These are phyloP conservation scores for Pseudomyrmex cubaensis DNA, from an alignment of 1,140 invertebrate genomes.

Conservation along the genomic window DNA sequence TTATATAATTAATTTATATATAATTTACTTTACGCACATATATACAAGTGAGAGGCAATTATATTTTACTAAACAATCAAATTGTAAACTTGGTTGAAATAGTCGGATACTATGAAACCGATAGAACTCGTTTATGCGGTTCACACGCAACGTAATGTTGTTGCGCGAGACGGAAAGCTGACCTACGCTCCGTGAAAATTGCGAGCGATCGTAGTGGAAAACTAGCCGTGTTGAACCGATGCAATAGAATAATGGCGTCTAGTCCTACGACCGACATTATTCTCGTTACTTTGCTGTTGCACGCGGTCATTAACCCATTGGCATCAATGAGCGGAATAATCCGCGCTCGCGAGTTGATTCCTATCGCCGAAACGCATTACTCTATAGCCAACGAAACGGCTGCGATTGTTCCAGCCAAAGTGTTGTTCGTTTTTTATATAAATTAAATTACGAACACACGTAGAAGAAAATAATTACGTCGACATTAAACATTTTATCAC, in stretches of 20 bases:
- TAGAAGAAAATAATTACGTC: no score
- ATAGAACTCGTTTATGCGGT: not conserved
- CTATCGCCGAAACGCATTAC: constrained; percentile 24
- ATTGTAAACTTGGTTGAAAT: not conserved
- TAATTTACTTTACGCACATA: no score
- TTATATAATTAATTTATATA: no score
- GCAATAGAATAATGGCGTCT: constrained; percentile 40
- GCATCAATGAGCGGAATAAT: constrained; percentile 51
- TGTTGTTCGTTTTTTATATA: constrained; percentile 2
- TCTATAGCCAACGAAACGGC: not conserved
- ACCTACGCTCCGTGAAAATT: constrained; percentile 9
- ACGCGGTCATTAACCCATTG: constrained; percentile 44
- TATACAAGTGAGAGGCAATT: no score
- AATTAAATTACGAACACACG: not conserved
- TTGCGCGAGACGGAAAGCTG: not conserved
- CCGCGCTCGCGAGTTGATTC: constrained; percentile 22
- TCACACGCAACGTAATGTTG: not conserved
- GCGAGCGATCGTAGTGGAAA: not conserved
- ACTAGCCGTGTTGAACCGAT: constrained; percentile 1
- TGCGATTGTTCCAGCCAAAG: not conserved
- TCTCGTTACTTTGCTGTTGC: constrained; percentile 39
- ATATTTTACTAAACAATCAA: no score
- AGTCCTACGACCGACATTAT: constrained; percentile 20
- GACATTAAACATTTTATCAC: no score
- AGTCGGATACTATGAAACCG: not conserved